Base-by-base conservation (phyloP, 2,888 invertebrate genomes). In the Plagiodera versicolora region DNA sequence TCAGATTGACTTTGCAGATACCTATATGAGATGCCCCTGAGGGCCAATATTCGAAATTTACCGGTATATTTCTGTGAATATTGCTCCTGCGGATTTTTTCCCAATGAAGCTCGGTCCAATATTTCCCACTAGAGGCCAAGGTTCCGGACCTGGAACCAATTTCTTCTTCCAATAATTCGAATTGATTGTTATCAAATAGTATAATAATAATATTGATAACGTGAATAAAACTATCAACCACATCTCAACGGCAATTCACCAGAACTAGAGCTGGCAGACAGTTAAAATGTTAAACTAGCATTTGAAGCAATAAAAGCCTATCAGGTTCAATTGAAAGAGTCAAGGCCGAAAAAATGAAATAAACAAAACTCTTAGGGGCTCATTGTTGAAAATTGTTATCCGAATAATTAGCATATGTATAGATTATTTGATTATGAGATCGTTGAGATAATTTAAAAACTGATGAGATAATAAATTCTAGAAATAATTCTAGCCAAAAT, bases 61-160 rank as follows among this genome's bases (percentile, higher is more conserved):
- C 24, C 24, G 24, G 55, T 66, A 66, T 35, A 64, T 58, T 17
- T 65, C 56, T 10, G 50, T 50, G 11, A 55, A 32, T n/a, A 63
- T 46, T 51, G 62, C 56, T n/a, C 69, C 67, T 4, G 72, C 48
- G 45, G 70, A 63, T 50, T 68, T 72, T 55, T 61, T 67, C 11
- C 61, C 63, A 9, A 69, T 57, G 10, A 73, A 32, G 17, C 65
- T 63, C 10, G 67, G 67, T 20, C 66, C 68, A n/a, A 74, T 63
- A 63, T 73, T 75, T 18, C 74, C 74, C 30, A 70, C 66, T 44
- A 73, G 47, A 9, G 69, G 66, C 19, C 54, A 56, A 2, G 74
- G 72, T 48, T 58, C 61, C 24, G 67, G 64, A 14, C 65, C 64
- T 16, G 70, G 70, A 28, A 75, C 56, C 4, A 66, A 66, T 6